Percentiles rank a stretch among this genome's conserved stretches.
Conservation (phyloP, 2,113 vertebrate genomes). For the Callospermophilus lateralis region DNA sequence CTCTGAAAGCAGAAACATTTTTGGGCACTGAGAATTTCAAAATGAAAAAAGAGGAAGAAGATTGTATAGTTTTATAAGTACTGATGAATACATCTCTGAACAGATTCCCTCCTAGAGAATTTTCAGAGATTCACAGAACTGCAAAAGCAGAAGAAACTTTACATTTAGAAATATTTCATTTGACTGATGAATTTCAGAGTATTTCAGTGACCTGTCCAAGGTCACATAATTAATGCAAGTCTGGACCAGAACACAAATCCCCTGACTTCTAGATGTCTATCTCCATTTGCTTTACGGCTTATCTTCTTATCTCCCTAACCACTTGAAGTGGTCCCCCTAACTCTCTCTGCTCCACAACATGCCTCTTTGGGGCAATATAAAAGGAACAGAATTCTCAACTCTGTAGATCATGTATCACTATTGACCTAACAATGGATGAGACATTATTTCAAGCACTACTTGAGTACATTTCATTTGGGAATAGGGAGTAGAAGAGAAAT, state of each 20-base stretch:
- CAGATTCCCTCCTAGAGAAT: constrained; percentile 43
- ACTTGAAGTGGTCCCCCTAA: neutral
- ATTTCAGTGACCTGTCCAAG: neutral
- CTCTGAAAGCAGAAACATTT: constrained; percentile 49
- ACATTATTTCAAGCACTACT: constrained; percentile 65
- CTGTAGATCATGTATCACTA: neutral
- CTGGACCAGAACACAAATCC: neutral
- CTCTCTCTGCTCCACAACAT: neutral
- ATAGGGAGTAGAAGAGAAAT: constrained; percentile 17
- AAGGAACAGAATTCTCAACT: constrained; percentile 40
- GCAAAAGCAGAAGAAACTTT: neutral
- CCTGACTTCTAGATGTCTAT: neutral
- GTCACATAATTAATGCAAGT: neutral
- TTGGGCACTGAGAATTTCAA: constrained; percentile 13
- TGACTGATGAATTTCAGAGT: constrained; percentile 4
- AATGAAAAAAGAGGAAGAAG: constrained; percentile 21
- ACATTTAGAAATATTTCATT: constrained; percentile 44
- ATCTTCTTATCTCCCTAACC: neutral
- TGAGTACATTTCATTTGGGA: constrained; percentile 28
- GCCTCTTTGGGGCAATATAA: neutral
- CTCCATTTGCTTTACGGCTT: neutral
- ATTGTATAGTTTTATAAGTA: neutral
- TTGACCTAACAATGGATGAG: constrained; percentile 33
- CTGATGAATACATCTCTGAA: neutral
- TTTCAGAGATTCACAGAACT: constrained; percentile 42